These are phyloP conservation scores for Aphidius ervi DNA, from an alignment of 1,140 invertebrate species.

Conservation along the genomic window DNA sequence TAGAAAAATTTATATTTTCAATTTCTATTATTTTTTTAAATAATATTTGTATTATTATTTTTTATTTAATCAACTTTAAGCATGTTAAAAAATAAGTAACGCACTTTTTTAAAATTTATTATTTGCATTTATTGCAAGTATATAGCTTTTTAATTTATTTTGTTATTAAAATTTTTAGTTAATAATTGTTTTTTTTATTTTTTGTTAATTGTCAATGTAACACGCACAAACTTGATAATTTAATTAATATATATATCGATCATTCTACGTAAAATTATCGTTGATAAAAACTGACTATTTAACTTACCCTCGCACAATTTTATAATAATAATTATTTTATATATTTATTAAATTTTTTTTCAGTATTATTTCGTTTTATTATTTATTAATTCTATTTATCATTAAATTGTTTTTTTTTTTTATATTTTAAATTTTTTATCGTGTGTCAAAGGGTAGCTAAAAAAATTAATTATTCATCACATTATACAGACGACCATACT, in stretches of 20 bases:
- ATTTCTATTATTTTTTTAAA: background rate
- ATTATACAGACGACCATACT: slow-evolving; percentile 1
- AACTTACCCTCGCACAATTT: slow-evolving; percentile 18
- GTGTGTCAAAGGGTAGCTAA: background rate
- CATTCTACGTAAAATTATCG: slow-evolving; percentile 3
- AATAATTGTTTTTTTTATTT: background rate
- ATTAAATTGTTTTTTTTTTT: too few relatives aligned
- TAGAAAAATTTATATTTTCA: too few relatives aligned
- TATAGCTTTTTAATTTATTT: background rate
- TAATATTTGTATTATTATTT: background rate
- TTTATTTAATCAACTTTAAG: slow-evolving; percentile 16
- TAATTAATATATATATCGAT: slow-evolving; percentile 14
- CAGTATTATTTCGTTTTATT: slow-evolving; percentile 19
- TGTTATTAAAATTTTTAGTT: background rate
- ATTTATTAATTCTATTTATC: background rate
- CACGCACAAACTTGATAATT: slow-evolving; percentile 18
- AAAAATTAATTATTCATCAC: too few relatives aligned
- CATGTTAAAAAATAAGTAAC: slow-evolving; percentile 10
- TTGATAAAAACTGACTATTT: slow-evolving; percentile 5
- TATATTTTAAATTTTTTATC: slow-evolving; percentile 5
- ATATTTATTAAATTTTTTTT: slow-evolving; percentile 16
- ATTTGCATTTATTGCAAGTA: slow-evolving; percentile 4
- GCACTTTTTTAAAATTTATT: background rate
- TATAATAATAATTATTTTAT: slow-evolving; percentile 14
- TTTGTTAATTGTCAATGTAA: slow-evolving; percentile 20